A percentile compares a stretch with the other conserved stretches of the same genome.
These are phyloP conservation scores for Ostrea denselamellosa DNA, from an alignment of 1,140 invertebrate species.

Conservation along the genomic window DNA sequence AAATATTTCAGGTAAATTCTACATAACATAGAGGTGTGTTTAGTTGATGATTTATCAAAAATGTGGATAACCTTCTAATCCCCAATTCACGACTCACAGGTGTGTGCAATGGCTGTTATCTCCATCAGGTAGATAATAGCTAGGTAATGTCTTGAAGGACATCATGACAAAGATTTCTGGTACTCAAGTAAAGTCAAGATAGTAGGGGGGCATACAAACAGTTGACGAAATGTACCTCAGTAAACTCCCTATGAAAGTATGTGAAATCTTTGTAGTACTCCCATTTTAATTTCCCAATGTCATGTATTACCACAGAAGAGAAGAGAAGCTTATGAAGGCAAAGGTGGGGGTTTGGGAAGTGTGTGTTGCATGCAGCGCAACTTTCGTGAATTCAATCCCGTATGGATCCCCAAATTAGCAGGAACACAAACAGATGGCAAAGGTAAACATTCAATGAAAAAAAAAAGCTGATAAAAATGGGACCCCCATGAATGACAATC, in stretches of 20 bases:
- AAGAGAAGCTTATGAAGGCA: no score
- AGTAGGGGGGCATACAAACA: no score
- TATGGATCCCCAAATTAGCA: not conserved
- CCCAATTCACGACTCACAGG: conserved; percentile 11
- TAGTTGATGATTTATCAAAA: conserved; percentile 13
- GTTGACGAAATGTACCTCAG: no score
- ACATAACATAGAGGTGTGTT: not conserved
- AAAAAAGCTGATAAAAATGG: not conserved
- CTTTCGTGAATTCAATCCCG: not conserved
- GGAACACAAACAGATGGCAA: conserved; percentile 31
- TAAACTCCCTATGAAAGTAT: no score
- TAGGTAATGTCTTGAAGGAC: not conserved
- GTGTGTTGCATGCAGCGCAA: not conserved
- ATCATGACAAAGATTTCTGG: not conserved
- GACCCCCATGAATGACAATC: conserved; percentile 14
- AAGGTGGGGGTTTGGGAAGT: not conserved
- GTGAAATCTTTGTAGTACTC: no score
- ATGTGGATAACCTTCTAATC: not conserved
- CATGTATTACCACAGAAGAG: no score
- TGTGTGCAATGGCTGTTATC: not conserved
- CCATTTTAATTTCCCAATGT: no score
- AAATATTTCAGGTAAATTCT: not conserved
- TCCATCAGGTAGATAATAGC: conserved; percentile 15
- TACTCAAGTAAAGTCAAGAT: not conserved
- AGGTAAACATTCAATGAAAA: conserved; percentile 10